Base-by-base conservation (phyloP, 2,888 invertebrate genomes). In the Gortyna flavago region DNA sequence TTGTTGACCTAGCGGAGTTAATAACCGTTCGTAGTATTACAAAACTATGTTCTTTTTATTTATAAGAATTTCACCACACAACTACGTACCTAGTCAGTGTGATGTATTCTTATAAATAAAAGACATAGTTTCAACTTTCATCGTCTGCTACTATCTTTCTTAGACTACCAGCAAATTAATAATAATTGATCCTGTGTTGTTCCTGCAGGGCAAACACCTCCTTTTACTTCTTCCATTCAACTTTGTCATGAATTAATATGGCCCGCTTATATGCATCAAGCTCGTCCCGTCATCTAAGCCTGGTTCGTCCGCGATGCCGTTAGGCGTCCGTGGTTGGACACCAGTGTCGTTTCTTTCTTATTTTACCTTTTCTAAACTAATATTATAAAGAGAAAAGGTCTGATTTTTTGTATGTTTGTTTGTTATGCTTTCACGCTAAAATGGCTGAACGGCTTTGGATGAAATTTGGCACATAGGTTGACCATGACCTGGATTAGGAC, bases 1-100 rank as follows among this genome's bases (percentile, higher is more conserved):
- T n/a, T 82, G 66, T 76, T 77, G 85, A 72, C 85, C 77, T 85
- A 77, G 65, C 57, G 51, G n/a, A 68, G 80, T 48, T 35, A 75
- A 75, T 62, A 83, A 72, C 84, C 35, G 29, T 75, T 67, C 6
- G 41, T 64, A 21, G 71, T 44, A 44, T 72, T 29, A 38, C n/a
- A 59, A 51, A 62, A 65, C 44, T 48, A 54, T 72, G 7, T 59
- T 54, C 1, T 62, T 79, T 54, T 62, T 44, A 69, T 59, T 66
- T 41, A 9, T 16, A 21, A 77, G 68, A 61, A 41, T 79, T 48
- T 51, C 8, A 61, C n/a, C 41, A 79, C 38, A 59, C 3, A 11
- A 25, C 9, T 51, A 35, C 25, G 9, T 35, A 51, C 0, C 6
- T 68, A 51, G 25, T 25, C 32, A 67, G 21, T 32, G 16, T 32